These are phyloP conservation scores for Serripes groenlandicus DNA, from an alignment of 2,888 invertebrate genomes.

Conservation along the genomic window DNA sequence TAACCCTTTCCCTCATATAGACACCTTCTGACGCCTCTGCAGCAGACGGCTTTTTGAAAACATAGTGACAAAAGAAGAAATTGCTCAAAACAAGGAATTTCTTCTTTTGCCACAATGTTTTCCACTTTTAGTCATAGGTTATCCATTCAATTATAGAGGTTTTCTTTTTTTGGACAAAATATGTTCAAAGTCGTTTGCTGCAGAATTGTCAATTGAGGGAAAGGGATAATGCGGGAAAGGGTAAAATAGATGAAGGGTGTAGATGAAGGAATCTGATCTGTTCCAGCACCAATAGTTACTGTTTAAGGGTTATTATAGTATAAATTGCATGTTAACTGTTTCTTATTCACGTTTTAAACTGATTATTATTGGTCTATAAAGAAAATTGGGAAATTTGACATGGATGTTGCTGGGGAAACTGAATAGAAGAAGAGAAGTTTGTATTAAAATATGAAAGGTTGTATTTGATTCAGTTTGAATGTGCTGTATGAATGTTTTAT, in stretches of 20 bases:
- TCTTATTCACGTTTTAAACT: neutral
- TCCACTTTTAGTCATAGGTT: too few relatives aligned
- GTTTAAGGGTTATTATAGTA: conserved; percentile 2
- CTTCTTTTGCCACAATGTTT: neutral
- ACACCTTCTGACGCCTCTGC: neutral
- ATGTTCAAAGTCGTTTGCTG: too few relatives aligned
- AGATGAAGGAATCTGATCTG: neutral
- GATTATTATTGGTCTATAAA: neutral
- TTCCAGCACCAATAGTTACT: neutral
- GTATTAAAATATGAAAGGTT: too few relatives aligned
- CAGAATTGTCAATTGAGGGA: too few relatives aligned
- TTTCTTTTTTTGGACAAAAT: too few relatives aligned
- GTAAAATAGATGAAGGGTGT: neutral
- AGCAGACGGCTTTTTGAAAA: neutral
- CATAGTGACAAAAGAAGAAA: neutral
- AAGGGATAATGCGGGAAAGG: too few relatives aligned
- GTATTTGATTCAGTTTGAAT: too few relatives aligned
- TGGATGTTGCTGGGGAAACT: neutral
- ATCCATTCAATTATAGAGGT: too few relatives aligned
- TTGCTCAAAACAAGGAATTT: neutral
- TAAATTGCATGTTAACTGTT: too few relatives aligned
- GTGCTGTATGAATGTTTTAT: too few relatives aligned
- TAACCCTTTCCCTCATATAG: neutral
- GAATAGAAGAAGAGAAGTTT: neutral
- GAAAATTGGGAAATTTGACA: neutral